phyloP scores from a whole-genome alignment of 2,888 invertebrate species.

The Sepioteuthis lessoniana region DNA sequence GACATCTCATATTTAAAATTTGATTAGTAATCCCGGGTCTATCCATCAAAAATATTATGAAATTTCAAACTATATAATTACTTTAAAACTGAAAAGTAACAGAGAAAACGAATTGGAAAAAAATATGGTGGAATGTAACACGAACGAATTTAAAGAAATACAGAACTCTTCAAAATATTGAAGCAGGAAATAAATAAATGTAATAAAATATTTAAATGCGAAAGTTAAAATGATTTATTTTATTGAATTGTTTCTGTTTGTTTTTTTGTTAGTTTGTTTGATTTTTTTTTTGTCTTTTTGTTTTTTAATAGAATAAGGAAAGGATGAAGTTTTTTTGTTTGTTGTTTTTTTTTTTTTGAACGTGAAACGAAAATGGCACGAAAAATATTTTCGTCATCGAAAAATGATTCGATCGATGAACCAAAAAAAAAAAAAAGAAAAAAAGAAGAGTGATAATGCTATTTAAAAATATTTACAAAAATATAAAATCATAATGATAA shows the following conservation, averaged over 20 bases:
- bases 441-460: background rate
- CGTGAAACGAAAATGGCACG: background rate
- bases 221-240: background rate
- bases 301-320: background rate
- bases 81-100: background rate
- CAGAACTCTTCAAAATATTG: background rate
- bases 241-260: too few relatives aligned
- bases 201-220: background rate
- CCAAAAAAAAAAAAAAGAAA: background rate
- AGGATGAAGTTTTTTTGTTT: too few relatives aligned
- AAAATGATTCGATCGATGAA: constrained; percentile 16
- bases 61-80: background rate
- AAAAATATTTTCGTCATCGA: background rate
- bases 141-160: too few relatives aligned
- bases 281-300: background rate
- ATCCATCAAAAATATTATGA: constrained; percentile 23
- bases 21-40: background rate
- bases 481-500: background rate
- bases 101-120: too few relatives aligned
- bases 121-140: too few relatives aligned
- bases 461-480: background rate
- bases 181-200: background rate
- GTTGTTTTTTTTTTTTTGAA: too few relatives aligned
- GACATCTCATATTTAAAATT: constrained; percentile 5
- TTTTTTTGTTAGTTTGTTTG: too few relatives aligned